Evolutionary conservation across 2,888 invertebrate species (phyloP).

Genomic region (Nephrocerus scutellatus): DNA sequence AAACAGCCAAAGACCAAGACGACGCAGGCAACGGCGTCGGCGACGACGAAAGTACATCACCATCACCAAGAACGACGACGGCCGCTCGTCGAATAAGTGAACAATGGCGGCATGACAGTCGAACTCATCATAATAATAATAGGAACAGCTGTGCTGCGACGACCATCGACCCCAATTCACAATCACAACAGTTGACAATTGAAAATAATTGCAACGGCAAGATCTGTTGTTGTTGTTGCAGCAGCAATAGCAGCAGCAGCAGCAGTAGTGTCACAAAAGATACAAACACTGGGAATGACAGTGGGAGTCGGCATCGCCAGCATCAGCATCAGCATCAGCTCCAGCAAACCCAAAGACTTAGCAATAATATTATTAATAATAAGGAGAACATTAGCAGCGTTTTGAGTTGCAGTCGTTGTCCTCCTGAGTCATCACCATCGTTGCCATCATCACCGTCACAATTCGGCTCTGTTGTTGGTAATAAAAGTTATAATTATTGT

Average conservation of each 20-base stretch:
- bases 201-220: slow-evolving; percentile 13
- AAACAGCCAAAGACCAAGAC: background rate
- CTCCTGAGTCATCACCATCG: slow-evolving; percentile 25
- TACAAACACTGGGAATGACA: slow-evolving; percentile 18
- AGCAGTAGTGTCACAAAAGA: slow-evolving; percentile 28
- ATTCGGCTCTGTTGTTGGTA: slow-evolving; percentile 26
- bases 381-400: slow-evolving; percentile 30
- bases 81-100: slow-evolving; percentile 1
- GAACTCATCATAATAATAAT: slow-evolving; percentile 17
- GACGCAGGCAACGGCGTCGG: background rate
- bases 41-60: slow-evolving; percentile 13
- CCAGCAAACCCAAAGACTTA: slow-evolving; percentile 41
- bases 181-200: slow-evolving; percentile 11
- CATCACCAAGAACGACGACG: slow-evolving; percentile 4
- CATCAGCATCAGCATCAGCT: slow-evolving; percentile 21
- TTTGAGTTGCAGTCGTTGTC: too few relatives aligned
- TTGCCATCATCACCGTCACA: slow-evolving; percentile 20
- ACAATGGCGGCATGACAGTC: slow-evolving; percentile 4
- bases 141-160: slow-evolving; percentile 17
- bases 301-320: slow-evolving; percentile 15
- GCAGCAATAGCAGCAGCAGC: slow-evolving; percentile 26
- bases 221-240: slow-evolving; percentile 2
- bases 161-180: background rate
- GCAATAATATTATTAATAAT: slow-evolving; percentile 38
- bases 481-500: slow-evolving; percentile 37